Evolutionary conservation across 1,140 invertebrate species (phyloP), one percentile per base, ranked within the genome.

Genomic region (Penaeus chinensis): DNA sequence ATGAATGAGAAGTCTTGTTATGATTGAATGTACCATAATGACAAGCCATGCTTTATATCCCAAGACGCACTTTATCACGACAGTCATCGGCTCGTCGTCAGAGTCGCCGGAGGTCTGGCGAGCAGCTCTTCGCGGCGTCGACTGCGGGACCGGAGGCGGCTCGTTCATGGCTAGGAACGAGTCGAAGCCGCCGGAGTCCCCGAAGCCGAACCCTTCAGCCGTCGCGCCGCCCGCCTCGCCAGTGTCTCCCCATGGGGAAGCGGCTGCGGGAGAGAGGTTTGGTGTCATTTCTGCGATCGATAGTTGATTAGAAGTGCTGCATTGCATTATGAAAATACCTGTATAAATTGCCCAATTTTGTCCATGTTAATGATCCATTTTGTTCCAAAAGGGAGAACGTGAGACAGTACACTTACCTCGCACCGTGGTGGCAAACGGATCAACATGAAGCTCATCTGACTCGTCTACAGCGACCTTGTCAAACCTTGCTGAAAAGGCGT

Each of bases 401-500:
- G 10, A 16, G 54, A 16, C 62, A 61, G 24, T 16, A 37, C 20
- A 86, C 90, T 87, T 60, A 89, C 89, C 86, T 89, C 89, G 89
- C 42, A 87, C 89, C 60, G 89, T 88, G 11, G 90, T 84, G 20
- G 90, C 90, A 85, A 92, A 93, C 32, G 92, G 91, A 90, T 92
- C 92, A 84, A 91, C 91, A 18, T 32, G 90, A 88, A 90, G 87
- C 60, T 84, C 89, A 86, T 86, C 91, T 90, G 20, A 66, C 92
- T 88, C 89, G 22, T 90, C 89, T 74, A 22, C 63, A 19, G 63
- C 71, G 93, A 95, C 94, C 54, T 90, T 92, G 79, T 97, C 96
- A 90, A 98, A 98, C 92, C 97, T 96, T 1, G 96, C 95, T 4
- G 96, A 95, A 91, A 98, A 98, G 1, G 95, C 96, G 92, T 97